Percentiles rank a stretch among this genome's conserved stretches.
Evolutionary conservation across 1,140 invertebrate genomes (phyloP).

Genomic region (Bombyx mandarina): DNA sequence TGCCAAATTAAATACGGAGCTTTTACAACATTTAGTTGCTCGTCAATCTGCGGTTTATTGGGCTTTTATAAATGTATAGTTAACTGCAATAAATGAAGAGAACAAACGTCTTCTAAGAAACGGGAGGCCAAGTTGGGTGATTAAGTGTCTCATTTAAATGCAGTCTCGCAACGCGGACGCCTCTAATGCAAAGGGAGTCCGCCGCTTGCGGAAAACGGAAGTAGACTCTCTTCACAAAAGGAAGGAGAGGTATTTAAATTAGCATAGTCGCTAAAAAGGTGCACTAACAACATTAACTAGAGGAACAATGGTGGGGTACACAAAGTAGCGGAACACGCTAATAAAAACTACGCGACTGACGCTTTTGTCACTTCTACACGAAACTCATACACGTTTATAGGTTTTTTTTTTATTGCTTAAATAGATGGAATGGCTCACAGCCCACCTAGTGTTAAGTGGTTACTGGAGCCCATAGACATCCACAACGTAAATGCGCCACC

Average conservation of each 20-base stretch:
- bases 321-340: constrained; percentile 51
- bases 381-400: too few relatives aligned
- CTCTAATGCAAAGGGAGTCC: constrained; percentile 63
- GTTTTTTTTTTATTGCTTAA: too few relatives aligned
- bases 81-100: constrained; percentile 54
- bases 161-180: constrained; percentile 61
- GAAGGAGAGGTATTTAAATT: constrained; percentile 69
- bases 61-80: constrained; percentile 38
- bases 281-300: constrained; percentile 69
- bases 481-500: too few relatives aligned
- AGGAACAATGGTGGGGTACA: constrained; percentile 60
- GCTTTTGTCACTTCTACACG: background rate
- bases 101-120: constrained; percentile 59
- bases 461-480: too few relatives aligned
- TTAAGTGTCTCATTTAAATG: constrained; percentile 72
- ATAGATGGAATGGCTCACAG: too few relatives aligned
- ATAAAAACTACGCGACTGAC: constrained; percentile 24
- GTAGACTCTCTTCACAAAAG: constrained; percentile 63
- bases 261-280: constrained; percentile 67
- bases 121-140: constrained; percentile 59
- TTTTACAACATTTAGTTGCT: background rate
- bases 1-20: too few relatives aligned
- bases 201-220: constrained; percentile 65
- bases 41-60: constrained; percentile 4
- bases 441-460: too few relatives aligned